These are phyloP conservation scores for Poecilia velifera DNA, from an alignment of 2,797 vertebrate species.

Conservation along the genomic window DNA sequence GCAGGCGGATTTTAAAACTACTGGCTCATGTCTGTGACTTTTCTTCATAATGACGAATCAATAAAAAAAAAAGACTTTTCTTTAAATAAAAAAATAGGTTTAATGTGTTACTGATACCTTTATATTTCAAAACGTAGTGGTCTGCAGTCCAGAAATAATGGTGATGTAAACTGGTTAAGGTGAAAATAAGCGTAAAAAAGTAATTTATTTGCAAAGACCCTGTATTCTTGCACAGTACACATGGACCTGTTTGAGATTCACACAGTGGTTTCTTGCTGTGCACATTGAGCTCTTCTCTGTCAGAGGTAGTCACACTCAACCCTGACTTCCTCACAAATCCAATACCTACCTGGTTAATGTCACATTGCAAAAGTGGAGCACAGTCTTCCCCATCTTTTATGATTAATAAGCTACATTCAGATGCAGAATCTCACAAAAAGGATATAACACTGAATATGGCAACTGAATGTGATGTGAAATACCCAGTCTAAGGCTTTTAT, in stretches of 20 bases:
- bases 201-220: background rate
- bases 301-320: conserved; percentile 52
- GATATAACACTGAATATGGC: background rate
- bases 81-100: background rate
- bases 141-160: background rate
- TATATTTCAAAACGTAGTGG: too few relatives aligned
- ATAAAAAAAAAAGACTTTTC: background rate
- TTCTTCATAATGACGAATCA: background rate
- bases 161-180: background rate
- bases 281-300: conserved; percentile 57
- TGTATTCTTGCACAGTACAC: background rate
- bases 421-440: background rate
- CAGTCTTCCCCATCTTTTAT: background rate
- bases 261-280: conserved; percentile 50
- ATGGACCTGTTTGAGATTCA: conserved; percentile 22
- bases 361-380: background rate
- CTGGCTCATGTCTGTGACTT: background rate
- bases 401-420: background rate
- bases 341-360: conserved; percentile 7
- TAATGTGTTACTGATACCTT: background rate
- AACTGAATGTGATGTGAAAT: background rate
- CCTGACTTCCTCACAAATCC: conserved; percentile 35
- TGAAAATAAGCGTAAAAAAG: background rate
- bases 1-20: conserved; percentile 1
- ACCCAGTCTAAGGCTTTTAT: background rate